These are phyloP conservation scores for Drosophila carrolli DNA, from an alignment of 1,140 invertebrate genomes.

Conservation along the genomic window DNA sequence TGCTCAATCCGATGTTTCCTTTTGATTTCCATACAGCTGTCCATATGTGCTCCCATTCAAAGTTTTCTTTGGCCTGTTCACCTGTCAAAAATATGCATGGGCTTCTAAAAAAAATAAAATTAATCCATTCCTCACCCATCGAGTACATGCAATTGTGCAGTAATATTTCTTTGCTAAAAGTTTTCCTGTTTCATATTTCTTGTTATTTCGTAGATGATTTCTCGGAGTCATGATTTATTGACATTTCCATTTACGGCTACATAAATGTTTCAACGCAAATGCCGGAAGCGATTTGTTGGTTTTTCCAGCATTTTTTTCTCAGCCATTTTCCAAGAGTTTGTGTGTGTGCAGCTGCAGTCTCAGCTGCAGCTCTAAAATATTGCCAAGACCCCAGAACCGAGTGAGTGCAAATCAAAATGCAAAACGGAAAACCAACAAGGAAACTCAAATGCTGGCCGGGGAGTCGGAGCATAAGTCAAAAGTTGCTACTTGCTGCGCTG, in stretches of 20 bases:
- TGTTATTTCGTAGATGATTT: constrained; percentile 58
- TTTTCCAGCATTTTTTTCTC: constrained; percentile 38
- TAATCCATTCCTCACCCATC: constrained; percentile 4
- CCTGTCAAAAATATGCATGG: constrained; percentile 15
- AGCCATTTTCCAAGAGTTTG: constrained; percentile 19
- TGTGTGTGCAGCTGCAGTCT: constrained; percentile 20
- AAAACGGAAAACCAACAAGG: constrained; percentile 76
- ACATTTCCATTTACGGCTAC: constrained; percentile 80
- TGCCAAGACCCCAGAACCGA: constrained; percentile 42
- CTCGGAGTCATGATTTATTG: constrained; percentile 73
- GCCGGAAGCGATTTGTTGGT: constrained; percentile 80
- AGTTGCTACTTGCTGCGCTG: constrained; percentile 43
- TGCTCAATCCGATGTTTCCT: constrained; percentile 8
- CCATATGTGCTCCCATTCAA: constrained; percentile 11
- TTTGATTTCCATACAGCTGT: constrained; percentile 20
- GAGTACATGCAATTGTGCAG: constrained; percentile 11
- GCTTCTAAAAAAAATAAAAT: constrained; percentile 1
- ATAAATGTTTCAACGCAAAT: constrained; percentile 80
- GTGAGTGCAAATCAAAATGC: constrained; percentile 77
- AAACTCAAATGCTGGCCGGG: constrained; percentile 63
- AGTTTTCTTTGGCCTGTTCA: constrained; percentile 4
- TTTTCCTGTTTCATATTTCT: constrained; percentile 62
- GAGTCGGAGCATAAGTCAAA: constrained; percentile 73
- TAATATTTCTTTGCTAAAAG: constrained; percentile 58
- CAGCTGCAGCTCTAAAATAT: constrained; percentile 61